Base-by-base conservation (phyloP, 2,888 invertebrate genomes). In the Aspidiotus destructor region DNA sequence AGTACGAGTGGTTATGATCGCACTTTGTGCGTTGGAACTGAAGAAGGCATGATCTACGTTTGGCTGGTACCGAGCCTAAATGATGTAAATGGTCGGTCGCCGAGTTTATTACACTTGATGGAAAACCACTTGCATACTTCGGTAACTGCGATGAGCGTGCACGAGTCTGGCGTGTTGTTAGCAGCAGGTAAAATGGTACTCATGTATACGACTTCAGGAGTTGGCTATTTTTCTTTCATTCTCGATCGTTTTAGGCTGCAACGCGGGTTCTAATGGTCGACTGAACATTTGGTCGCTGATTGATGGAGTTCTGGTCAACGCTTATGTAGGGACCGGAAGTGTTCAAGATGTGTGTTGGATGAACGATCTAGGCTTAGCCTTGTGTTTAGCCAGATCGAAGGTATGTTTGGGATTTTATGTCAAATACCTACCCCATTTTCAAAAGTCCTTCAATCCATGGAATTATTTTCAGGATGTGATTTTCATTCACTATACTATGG, bases 231-330 rank as follows among this genome's bases (percentile, higher is more conserved):
- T 17, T 55, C 55, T 52, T 52, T 52, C n/a, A 52, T n/a, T n/a
- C 13, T 52, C 5, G n/a, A 1, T 61, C 15, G n/a, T 28, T 10
- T 53, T 82, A 71, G 76, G 76, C 16, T 80, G 79, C 73, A 73
- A 76, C 5, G 79, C 79, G 74, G 78, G 77, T n/a, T 74, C 75
- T 2, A 76, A 73, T 68, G 83, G 83, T 8, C 79, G 83, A 72
- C 78, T 84, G 7, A 84, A 85, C 73, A 78, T 85, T 68, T 85
- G 84, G 84, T 82, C 83, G 0, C 75, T 85, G 16, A 78, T 81
- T 75, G 81, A 83, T 75, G 83, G 82, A 0, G 80, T 79, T 70
- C 75, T 84, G 57, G 76, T 83, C 8, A 80, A 83, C 73, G 83
- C 83, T 0, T 75, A 79, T 40, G 79, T 80, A 11, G 83, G 83